Conservation (phyloP, 2,888 invertebrate species). For the Cephus pulcher region DNA sequence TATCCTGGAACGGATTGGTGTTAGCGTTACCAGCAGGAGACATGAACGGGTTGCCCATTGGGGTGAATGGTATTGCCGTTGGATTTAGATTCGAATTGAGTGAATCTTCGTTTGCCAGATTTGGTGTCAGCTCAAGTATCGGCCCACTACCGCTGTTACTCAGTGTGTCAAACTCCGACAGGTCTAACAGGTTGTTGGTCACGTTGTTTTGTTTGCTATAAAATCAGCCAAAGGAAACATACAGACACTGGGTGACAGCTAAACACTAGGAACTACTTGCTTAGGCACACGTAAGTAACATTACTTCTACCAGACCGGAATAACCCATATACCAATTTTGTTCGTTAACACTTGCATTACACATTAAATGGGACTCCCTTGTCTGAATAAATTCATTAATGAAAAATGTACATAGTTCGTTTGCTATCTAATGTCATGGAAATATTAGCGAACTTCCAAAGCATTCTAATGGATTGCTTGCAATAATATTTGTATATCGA, state of each 20-base stretch:
- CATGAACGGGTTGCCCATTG: constrained; percentile 57
- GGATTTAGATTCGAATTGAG: constrained; percentile 64
- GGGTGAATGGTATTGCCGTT: constrained; percentile 61
- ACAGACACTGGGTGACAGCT: constrained; percentile 45
- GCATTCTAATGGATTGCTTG: constrained; percentile 1
- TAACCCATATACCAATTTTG: not conserved
- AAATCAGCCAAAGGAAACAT: constrained; percentile 58
- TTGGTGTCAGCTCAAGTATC: constrained; percentile 60
- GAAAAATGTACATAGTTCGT: not conserved
- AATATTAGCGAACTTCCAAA: not conserved
- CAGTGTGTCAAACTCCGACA: constrained; percentile 66
- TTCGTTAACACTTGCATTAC: not conserved
- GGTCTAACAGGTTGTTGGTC: constrained; percentile 69
- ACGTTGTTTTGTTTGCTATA: constrained; percentile 69
- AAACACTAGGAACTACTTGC: constrained; percentile 34
- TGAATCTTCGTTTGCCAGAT: constrained; percentile 61
- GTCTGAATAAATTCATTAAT: not conserved
- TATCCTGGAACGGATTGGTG: constrained; percentile 62
- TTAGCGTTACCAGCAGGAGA: constrained; percentile 57
- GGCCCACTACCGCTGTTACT: constrained; percentile 64
- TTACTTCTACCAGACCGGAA: not conserved
- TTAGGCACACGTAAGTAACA: constrained; percentile 25
- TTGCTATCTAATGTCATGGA: not conserved
- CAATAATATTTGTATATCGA: not conserved
- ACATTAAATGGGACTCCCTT: not conserved